These are phyloP conservation scores for Temnopleurus reevesii DNA, from an alignment of 53 echinoderm and acorn worm species.

Conservation along the genomic window DNA sequence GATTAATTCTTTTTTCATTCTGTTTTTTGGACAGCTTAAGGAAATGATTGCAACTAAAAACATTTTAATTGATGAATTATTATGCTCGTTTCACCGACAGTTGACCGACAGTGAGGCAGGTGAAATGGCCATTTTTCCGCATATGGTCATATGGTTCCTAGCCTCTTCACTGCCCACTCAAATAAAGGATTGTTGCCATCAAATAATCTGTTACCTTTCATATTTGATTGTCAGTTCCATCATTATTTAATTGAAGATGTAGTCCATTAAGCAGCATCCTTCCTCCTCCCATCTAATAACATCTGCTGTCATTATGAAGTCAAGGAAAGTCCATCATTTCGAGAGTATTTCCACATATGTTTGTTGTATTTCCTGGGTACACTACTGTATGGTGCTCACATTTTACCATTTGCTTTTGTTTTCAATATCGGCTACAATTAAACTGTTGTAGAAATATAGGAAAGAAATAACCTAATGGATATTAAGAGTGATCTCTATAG, in stretches of 20 bases:
- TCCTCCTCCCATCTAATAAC: neutral
- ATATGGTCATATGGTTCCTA: neutral
- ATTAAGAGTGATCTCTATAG: too few relatives aligned
- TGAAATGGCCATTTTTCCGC: neutral
- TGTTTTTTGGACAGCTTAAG: too few relatives aligned
- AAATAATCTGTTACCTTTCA: slow-evolving; percentile 12
- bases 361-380: neutral
- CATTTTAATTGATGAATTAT: too few relatives aligned
- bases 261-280: slow-evolving; percentile 23
- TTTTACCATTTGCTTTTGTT: neutral
- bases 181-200: neutral
- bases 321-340: neutral
- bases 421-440: neutral
- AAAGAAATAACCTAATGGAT: too few relatives aligned
- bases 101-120: too few relatives aligned
- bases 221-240: slow-evolving; percentile 19
- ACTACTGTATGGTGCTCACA: neutral
- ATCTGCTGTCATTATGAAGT: neutral
- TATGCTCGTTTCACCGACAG: too few relatives aligned
- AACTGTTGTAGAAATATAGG: too few relatives aligned
- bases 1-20: too few relatives aligned
- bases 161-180: neutral
- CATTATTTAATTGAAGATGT: slow-evolving; percentile 33
- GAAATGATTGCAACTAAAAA: too few relatives aligned
- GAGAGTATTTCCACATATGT: neutral